Conservation (phyloP, 2,797 vertebrate genomes). For the Mastacembelus armatus region DNA sequence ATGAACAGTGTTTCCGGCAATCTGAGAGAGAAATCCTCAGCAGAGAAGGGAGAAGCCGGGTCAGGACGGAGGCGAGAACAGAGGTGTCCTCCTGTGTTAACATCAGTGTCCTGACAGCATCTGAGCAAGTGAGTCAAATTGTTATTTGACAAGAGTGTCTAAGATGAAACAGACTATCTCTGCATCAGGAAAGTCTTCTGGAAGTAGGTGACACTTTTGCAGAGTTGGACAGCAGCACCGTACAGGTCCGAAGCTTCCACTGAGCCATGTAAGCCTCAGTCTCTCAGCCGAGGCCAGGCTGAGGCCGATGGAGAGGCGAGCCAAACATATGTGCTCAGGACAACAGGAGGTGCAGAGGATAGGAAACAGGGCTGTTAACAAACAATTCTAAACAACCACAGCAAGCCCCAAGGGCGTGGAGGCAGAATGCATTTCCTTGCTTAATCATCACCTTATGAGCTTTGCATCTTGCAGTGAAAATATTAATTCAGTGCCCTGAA, state of each 20-base stretch:
- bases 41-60: constrained; percentile 43
- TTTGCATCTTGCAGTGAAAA: constrained; percentile 46
- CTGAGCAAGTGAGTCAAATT: neutral
- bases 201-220: constrained; percentile 29
- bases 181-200: neutral
- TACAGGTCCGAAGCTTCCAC: constrained; percentile 62
- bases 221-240: constrained; percentile 67
- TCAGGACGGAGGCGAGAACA: constrained; percentile 48
- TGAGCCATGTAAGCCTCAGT: constrained; percentile 67
- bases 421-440: constrained; percentile 47
- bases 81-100: constrained; percentile 37
- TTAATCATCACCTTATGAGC: constrained; percentile 72
- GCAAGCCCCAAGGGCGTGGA: constrained; percentile 54
- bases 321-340: constrained; percentile 69
- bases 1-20: constrained; percentile 63
- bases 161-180: neutral
- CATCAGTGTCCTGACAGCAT: constrained; percentile 2
- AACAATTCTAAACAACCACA: constrained; percentile 75
- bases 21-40: constrained; percentile 40
- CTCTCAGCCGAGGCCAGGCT: constrained; percentile 63
- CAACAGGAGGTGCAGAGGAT: constrained; percentile 69
- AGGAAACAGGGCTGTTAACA: constrained; percentile 77
- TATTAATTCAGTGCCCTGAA: constrained; percentile 14
- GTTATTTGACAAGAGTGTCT: neutral
- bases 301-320: constrained; percentile 50